Conservation (phyloP, 2,113 vertebrate genomes). For the Macaca mulatta region DNA sequence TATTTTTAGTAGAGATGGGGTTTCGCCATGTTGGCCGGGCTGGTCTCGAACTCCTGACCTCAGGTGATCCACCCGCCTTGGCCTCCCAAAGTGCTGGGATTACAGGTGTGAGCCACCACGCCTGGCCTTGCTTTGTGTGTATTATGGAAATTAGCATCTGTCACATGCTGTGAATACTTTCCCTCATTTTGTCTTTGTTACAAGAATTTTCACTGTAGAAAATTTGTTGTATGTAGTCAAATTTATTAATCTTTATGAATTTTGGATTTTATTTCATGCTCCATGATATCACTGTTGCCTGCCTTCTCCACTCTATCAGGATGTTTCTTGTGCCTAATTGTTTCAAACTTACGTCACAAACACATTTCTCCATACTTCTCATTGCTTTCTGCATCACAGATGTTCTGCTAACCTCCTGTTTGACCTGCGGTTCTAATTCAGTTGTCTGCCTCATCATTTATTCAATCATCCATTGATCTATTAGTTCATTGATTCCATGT, state of each 20-base stretch:
- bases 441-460: neutral
- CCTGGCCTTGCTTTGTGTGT: neutral
- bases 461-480: neutral
- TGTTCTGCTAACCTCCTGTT: neutral
- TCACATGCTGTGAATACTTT: neutral
- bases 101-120: no score
- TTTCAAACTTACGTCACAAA: neutral
- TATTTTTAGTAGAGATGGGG: no score
- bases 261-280: neutral
- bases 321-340: neutral
- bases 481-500: neutral
- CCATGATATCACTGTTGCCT: neutral
- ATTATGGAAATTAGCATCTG: neutral
- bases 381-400: neutral
- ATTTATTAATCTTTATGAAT: neutral
- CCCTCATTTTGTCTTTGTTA: neutral
- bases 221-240: neutral
- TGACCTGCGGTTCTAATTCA: neutral
- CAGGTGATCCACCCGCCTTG: no score
- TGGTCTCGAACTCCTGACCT: no score
- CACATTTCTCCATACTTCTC: neutral
- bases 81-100: no score
- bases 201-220: neutral
- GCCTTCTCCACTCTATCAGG: neutral
- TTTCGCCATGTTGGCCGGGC: no score